Evolutionary conservation across 2,888 invertebrate genomes (phyloP), one percentile per base, ranked within the genome.

Genomic region (Palloptera scutellata): DNA sequence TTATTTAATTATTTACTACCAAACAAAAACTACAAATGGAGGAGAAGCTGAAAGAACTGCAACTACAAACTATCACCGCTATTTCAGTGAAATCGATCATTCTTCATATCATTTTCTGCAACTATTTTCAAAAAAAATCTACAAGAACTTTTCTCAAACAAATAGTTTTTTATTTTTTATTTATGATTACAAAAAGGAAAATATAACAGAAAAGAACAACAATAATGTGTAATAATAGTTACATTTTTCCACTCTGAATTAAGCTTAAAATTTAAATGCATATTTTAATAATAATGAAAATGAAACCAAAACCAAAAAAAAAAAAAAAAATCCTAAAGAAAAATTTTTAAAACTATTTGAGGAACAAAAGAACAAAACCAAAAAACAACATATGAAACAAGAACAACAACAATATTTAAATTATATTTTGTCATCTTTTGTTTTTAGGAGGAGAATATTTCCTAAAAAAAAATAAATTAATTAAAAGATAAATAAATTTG

Each of bases 391-490:
- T 48, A 48, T 48, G 13, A 48, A 48, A 48, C 13, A n/a, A 30
- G 30, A 30, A 30, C 30, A 30, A 30, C 30, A 30, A 30, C 30
- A 30, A 30, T 30, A 30, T 30, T 30, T 30, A 30, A 30, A 30
- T 30, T 30, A 2, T n/a, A 13, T 48, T 13, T 48, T 48, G 13
- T 48, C 51, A 15, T 48, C 51, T 48, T 48, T 48, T 48, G 51
- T 48, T 48, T 48, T 48, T 48, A 48, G 51, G 51, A 48, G 51
- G 15, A 48, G 15, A 48, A 48, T 48, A 48, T 48, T 48, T 48
- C 51, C 51, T 48, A 48, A 48, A 48, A 48, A 48, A 48, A 30
- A 15, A 48, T n/a, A 15, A 48, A 48, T n/a, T 45, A 45, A 45
- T 11, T 45, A 45, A 11, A 15, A 48, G 1, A 48, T 48, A 15